Evolutionary conservation across 2,797 vertebrate genomes (phyloP), one percentile per base, ranked within the genome.

Genomic region (Synaphobranchus kaupii): DNA sequence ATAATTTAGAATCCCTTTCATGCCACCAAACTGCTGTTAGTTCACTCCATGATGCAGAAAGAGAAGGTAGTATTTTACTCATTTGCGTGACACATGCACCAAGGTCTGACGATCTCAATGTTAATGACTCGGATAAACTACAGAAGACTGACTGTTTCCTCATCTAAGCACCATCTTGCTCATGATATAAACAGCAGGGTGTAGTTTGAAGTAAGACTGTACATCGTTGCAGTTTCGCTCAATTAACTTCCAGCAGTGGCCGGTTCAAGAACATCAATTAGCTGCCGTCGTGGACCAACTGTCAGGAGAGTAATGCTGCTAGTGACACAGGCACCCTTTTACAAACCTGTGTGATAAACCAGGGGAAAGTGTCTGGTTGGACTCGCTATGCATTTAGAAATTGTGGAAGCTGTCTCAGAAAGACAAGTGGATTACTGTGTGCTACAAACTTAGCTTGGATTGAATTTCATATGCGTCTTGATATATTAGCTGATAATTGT

Each of bases 261-360:
- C 34, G 54, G 28, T 84, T 58, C 83, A 52, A 84, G 83, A 84
- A 58, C 52, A 84, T 60, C 83, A 84, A 58, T 84, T 84, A 60
- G 20, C 17, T 39, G 2, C 28, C 17, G 83, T 31, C 20, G 34
- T 12, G 9, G 83, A 84, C 12, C 31, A 20, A 50, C 78, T 48
- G 44, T 13, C 83, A 54, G 28, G 15, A 39, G 20, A 60, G 13
- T 20, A 84, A 60, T 22, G 15, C 20, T 20, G 54, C 50, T 28
- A 84, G 83, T 34, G 52, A 50, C 78, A 81, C 44, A 25, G 78
- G 50, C 47, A 81, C 47, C 20, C 78, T 81, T 81, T n/a, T 20
- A 50, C n/a, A 81, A 50, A n/a, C 4, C 25, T 8, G 22, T 8
- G 47, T 22, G 22, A 50, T 50, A 81, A 44, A 80, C 20, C 39